Conservation (phyloP, 2,113 vertebrate genomes). For the Melanerpes formicivorus region DNA sequence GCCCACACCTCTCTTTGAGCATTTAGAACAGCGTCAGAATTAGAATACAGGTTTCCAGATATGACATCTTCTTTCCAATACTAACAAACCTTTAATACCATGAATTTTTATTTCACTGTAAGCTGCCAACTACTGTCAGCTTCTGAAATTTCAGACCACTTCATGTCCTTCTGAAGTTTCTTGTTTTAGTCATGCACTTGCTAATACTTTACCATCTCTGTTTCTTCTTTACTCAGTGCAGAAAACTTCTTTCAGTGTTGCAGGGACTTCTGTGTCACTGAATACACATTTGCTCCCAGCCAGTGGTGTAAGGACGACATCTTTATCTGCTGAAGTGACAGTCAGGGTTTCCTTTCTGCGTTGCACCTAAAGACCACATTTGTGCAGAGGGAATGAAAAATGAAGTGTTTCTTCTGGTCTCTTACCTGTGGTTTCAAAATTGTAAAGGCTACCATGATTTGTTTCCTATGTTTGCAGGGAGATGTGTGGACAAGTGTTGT, state of each 20-base stretch:
- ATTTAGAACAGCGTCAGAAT: not conserved
- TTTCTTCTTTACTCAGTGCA: not conserved
- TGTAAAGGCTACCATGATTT: not conserved
- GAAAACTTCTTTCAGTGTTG: not conserved
- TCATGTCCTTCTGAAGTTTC: not conserved
- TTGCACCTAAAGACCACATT: not conserved
- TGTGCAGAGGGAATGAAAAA: not conserved
- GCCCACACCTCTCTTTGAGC: not conserved
- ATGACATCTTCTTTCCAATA: not conserved
- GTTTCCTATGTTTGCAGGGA: not conserved
- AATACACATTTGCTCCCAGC: not conserved
- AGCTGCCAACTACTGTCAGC: not conserved
- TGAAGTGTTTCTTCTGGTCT: not conserved
- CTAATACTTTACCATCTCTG: not conserved
- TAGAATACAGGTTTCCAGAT: not conserved
- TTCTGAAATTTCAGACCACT: not conserved
- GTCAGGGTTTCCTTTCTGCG: not conserved
- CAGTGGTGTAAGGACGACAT: not conserved
- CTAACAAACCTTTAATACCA: not conserved
- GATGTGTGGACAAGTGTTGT: accelerated
- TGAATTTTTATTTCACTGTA: not conserved
- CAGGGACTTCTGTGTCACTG: not conserved
- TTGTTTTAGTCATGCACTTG: not conserved
- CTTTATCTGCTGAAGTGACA: not conserved
- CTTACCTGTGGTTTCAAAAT: not conserved